Conservation (phyloP, 2,113 vertebrate genomes). For the Poeciliopsis occidentalis region DNA sequence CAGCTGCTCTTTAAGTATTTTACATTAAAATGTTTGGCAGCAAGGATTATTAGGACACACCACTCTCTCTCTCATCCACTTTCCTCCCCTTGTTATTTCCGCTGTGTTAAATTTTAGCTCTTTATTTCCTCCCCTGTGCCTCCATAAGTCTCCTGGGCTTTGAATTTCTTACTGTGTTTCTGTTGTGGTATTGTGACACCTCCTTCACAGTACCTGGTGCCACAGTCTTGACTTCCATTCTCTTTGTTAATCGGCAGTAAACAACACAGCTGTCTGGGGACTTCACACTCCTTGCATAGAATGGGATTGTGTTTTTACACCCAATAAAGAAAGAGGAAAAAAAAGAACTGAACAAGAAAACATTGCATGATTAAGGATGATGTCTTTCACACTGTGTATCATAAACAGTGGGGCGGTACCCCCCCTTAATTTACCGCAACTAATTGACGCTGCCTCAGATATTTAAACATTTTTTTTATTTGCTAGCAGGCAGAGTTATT, state of each 20-base stretch:
- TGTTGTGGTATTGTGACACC: constrained; percentile 67
- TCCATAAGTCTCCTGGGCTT: constrained; percentile 43
- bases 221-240: constrained; percentile 77
- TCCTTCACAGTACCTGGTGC: constrained; percentile 76
- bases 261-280: constrained; percentile 82
- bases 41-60: constrained; percentile 10
- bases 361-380: constrained; percentile 80
- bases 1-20: background rate
- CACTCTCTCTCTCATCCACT: background rate
- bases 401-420: constrained; percentile 79
- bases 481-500: constrained; percentile 58
- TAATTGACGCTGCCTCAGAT: constrained; percentile 80
- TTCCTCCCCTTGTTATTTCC: background rate
- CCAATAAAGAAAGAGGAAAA: constrained; percentile 38
- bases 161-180: constrained; percentile 61
- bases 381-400: constrained; percentile 74
- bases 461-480: constrained; percentile 69
- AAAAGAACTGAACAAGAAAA: constrained; percentile 7
- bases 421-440: constrained; percentile 68
- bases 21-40: background rate
- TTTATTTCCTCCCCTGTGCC: constrained; percentile 18
- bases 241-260: constrained; percentile 85
- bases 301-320: constrained; percentile 77
- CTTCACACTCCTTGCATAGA: constrained; percentile 62
- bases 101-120: background rate